Evolutionary conservation across 2,113 vertebrate species (phyloP).

Genomic region (Urocolius indicus): DNA sequence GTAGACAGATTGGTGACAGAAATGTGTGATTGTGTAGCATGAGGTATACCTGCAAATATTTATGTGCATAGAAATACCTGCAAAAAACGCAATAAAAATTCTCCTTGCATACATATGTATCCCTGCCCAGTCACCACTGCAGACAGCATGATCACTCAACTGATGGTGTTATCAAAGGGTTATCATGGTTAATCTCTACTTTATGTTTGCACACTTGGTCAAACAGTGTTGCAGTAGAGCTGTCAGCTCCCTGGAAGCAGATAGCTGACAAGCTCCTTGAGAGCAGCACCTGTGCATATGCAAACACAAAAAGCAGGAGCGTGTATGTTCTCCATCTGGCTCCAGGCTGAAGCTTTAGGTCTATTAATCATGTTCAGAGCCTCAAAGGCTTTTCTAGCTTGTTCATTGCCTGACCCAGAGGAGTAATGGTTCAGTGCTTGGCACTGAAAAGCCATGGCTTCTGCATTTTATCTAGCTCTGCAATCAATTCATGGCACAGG

Average conservation of each 20-base stretch:
- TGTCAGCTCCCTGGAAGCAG: not conserved
- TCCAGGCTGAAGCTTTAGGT: not conserved
- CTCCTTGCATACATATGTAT: not conserved
- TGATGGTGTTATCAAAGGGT: not conserved
- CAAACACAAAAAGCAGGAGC: not conserved
- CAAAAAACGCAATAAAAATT: not conserved
- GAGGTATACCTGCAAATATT: not conserved
- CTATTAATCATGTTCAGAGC: constrained; percentile 29
- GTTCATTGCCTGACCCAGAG: constrained; percentile 8
- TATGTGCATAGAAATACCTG: not conserved
- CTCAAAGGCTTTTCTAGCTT: constrained; percentile 19
- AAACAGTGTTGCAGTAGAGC: not conserved
- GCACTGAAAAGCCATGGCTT: not conserved
- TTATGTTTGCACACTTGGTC: not conserved
- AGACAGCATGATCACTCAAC: not conserved
- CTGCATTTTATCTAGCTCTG: not conserved
- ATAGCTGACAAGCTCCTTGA: not conserved
- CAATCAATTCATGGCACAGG: not conserved
- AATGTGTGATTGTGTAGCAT: not conserved
- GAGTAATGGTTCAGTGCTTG: not conserved
- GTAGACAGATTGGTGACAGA: not conserved
- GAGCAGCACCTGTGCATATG: not conserved
- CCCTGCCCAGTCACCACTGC: not conserved
- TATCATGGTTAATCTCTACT: constrained; percentile 13
- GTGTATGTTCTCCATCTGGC: not conserved